Conservation (phyloP, 2,113 vertebrate species). For the Neodontobutis hainanensis region DNA sequence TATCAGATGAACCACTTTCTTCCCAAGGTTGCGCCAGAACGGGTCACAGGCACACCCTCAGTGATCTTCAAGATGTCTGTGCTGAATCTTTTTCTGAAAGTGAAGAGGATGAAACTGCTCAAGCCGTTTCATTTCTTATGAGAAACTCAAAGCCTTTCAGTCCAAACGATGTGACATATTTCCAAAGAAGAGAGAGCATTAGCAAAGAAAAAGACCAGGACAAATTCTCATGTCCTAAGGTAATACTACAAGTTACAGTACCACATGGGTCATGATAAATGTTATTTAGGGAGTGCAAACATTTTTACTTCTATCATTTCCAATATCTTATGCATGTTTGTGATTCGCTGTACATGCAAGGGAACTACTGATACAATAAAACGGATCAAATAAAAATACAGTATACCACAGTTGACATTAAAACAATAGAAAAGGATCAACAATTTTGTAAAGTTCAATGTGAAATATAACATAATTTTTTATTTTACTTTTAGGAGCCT, state of each 20-base stretch:
- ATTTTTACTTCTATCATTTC: not conserved
- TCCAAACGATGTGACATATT: constrained; percentile 51
- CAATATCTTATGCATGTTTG: too few relatives aligned
- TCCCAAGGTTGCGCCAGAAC: not conserved
- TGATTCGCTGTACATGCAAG: too few relatives aligned
- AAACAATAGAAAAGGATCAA: too few relatives aligned
- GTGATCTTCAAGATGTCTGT: constrained; percentile 79
- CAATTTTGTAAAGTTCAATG: too few relatives aligned
- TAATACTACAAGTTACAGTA: constrained; percentile 17
- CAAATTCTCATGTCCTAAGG: constrained; percentile 28
- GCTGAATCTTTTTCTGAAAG: constrained; percentile 78
- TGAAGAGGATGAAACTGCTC: constrained; percentile 82
- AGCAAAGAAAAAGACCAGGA: constrained; percentile 80
- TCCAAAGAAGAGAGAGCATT: constrained; percentile 59
- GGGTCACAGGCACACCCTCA: constrained; percentile 62
- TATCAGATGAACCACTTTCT: constrained; percentile 64
- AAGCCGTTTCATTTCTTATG: constrained; percentile 72
- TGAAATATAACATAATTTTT: not conserved
- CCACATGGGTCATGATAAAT: too few relatives aligned
- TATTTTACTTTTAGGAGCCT: constrained; percentile 73
- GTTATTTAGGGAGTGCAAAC: too few relatives aligned
- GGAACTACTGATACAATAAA: too few relatives aligned
- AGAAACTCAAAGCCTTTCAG: constrained; percentile 66
- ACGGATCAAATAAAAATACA: too few relatives aligned
- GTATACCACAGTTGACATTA: too few relatives aligned